Conservation (phyloP, 2,888 invertebrate genomes). For the Diarsia rubi region DNA sequence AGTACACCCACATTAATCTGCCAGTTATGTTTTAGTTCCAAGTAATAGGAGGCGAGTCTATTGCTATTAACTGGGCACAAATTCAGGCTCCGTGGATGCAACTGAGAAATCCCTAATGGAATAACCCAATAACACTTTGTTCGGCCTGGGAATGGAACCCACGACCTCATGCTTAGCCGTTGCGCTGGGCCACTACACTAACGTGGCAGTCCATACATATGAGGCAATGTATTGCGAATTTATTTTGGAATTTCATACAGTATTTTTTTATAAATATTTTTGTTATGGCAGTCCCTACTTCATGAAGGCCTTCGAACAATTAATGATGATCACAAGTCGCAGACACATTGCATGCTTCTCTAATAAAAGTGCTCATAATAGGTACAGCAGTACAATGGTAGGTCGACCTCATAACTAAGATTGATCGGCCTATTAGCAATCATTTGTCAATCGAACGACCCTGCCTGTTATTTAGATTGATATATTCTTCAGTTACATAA, state of each 20-base stretch:
- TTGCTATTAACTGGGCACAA: too few relatives aligned
- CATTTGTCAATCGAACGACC: constrained; percentile 65
- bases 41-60: too few relatives aligned
- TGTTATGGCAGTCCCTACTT: neutral
- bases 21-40: too few relatives aligned
- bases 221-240: neutral
- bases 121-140: too few relatives aligned
- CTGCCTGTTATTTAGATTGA: constrained; percentile 43
- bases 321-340: constrained; percentile 26
- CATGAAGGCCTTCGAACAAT: neutral
- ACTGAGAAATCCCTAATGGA: too few relatives aligned
- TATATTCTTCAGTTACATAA: constrained; percentile 32
- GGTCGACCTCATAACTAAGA: constrained; percentile 70
- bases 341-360: constrained; percentile 26
- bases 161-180: too few relatives aligned
- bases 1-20: too few relatives aligned
- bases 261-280: neutral
- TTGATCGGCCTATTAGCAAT: constrained; percentile 66
- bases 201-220: neutral
- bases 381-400: constrained; percentile 36
- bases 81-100: too few relatives aligned
- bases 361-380: constrained; percentile 32
- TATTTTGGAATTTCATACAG: neutral
- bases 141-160: too few relatives aligned
- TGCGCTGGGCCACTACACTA: too few relatives aligned